phyloP scores from a whole-genome alignment of 2,797 vertebrate genomes.

The Alca torda region DNA sequence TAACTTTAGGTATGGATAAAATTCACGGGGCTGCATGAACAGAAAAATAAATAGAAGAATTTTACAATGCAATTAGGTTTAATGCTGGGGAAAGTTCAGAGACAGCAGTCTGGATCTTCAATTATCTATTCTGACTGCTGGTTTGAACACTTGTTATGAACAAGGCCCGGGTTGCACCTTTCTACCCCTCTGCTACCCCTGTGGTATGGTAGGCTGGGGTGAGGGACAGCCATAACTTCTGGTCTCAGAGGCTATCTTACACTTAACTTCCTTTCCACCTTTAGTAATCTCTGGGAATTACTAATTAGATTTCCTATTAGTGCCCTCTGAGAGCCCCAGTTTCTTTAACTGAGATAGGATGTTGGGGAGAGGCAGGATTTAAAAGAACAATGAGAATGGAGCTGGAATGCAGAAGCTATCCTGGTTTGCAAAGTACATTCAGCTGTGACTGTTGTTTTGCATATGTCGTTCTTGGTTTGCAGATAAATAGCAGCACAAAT shows the following conservation, averaged over 20 bases:
- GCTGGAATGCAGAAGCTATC: neutral
- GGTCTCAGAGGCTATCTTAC: neutral
- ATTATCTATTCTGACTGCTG: neutral
- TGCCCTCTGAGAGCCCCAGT: neutral
- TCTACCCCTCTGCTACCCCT: neutral
- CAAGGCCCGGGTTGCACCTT: neutral
- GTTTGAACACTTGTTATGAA: neutral
- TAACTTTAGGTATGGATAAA: neutral
- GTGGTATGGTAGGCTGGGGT: neutral
- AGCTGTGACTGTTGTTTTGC: slow-evolving; percentile 1
- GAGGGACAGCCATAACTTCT: neutral
- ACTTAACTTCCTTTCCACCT: neutral
- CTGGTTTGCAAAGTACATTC: neutral
- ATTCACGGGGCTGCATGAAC: neutral
- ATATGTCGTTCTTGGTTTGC: neutral
- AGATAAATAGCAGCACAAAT: neutral
- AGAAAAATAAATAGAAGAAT: neutral
- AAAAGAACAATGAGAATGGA: accelerated
- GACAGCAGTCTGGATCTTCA: neutral
- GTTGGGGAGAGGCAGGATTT: neutral
- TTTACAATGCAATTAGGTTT: neutral
- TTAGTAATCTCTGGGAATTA: neutral
- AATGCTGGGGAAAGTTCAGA: neutral
- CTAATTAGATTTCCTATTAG: neutral
- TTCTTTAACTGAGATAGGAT: neutral